phyloP scores from a whole-genome alignment of 2,113 vertebrate species.

The Anolis carolinensis region DNA sequence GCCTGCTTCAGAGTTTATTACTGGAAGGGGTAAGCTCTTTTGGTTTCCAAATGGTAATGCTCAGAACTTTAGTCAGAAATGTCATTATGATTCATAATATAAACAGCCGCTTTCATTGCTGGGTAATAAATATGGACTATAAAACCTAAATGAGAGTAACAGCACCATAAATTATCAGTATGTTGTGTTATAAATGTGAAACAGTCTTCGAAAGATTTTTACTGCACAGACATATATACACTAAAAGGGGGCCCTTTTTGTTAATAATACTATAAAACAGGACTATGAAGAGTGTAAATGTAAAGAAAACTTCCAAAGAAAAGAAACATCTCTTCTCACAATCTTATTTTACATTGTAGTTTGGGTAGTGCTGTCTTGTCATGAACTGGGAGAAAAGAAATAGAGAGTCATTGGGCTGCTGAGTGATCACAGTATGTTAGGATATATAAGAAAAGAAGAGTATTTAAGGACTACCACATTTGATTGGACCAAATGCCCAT shows the following conservation, averaged over 20 bases:
- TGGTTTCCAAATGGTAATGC: constrained; percentile 14
- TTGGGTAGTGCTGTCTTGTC: neutral
- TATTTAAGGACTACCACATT: neutral
- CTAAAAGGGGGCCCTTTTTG: constrained; percentile 9
- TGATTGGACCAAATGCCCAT: neutral
- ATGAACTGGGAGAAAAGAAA: neutral
- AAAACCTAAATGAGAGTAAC: constrained; percentile 37
- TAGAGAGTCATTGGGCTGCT: neutral
- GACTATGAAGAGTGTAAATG: neutral
- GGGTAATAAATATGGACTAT: constrained; percentile 25
- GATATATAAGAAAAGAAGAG: neutral
- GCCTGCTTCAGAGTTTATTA: constrained; percentile 29
- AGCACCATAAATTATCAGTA: constrained; percentile 35
- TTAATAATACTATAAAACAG: constrained; percentile 7
- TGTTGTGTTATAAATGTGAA: neutral
- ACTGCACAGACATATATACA: constrained; percentile 18
- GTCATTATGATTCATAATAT: neutral
- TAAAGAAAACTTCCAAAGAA: neutral
- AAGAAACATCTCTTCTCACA: neutral
- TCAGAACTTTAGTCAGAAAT: constrained; percentile 36
- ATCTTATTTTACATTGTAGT: neutral
- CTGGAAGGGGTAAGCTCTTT: constrained; percentile 14
- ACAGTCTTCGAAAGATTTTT: neutral
- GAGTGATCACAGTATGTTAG: neutral
- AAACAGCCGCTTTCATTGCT: neutral